A percentile compares a stretch with the other conserved stretches of the same genome.
These are phyloP conservation scores for Deilephila porcellus DNA, from an alignment of 2,888 invertebrate species.

Conservation along the genomic window DNA sequence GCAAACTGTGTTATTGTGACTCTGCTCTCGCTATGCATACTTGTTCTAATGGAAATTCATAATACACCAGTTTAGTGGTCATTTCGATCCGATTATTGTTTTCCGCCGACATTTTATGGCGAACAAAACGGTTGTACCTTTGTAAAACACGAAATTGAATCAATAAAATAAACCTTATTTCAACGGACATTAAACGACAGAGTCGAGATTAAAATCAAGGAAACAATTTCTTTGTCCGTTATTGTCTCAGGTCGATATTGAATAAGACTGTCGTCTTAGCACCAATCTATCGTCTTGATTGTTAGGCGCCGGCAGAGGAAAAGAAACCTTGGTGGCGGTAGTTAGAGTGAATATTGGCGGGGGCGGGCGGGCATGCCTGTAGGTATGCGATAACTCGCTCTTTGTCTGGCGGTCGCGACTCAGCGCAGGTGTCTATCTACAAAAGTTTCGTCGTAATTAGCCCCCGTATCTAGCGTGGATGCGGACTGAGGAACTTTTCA, in stretches of 20 bases:
- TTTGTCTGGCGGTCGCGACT: slow-evolving; percentile 78
- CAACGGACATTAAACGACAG: slow-evolving; percentile 53
- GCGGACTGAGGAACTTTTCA: slow-evolving; percentile 80
- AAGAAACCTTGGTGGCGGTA: slow-evolving; percentile 50
- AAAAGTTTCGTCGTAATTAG: slow-evolving; percentile 83
- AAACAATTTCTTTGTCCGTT: slow-evolving; percentile 61
- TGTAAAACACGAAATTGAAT: slow-evolving; percentile 40
- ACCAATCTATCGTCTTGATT: slow-evolving; percentile 62
- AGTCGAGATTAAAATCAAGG: slow-evolving; percentile 54
- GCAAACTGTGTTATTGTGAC: slow-evolving; percentile 61
- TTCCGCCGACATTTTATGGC: slow-evolving; percentile 36
- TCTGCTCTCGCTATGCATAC: slow-evolving; percentile 49
- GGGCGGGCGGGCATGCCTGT: slow-evolving; percentile 62
- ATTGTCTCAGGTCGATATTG: slow-evolving; percentile 69
- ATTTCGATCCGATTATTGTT: slow-evolving; percentile 42
- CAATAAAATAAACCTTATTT: slow-evolving; percentile 51
- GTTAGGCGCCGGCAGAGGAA: slow-evolving; percentile 47
- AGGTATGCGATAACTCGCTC: slow-evolving; percentile 80
- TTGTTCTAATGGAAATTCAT: slow-evolving; percentile 48
- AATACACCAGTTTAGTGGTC: slow-evolving; percentile 46
- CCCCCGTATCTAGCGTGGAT: slow-evolving; percentile 77
- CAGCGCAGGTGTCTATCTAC: slow-evolving; percentile 84
- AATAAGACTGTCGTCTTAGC: slow-evolving; percentile 65
- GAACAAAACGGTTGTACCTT: slow-evolving; percentile 36
- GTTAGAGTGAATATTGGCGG: slow-evolving; percentile 62